phyloP scores from a whole-genome alignment of 2,797 vertebrate species.

The Peromyscus attwateri region DNA sequence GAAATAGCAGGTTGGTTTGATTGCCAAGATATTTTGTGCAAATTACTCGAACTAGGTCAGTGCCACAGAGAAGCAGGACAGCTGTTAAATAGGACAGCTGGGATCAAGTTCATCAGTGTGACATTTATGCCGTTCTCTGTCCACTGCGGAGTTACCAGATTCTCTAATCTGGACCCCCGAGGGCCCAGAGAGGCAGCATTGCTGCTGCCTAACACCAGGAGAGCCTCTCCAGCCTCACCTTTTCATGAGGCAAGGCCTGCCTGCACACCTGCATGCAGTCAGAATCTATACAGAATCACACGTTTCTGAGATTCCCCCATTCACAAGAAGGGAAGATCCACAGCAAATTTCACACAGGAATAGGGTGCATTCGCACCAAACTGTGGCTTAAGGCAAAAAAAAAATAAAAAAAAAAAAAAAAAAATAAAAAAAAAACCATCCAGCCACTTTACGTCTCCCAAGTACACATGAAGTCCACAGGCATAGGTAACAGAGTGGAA shows the following conservation, averaged over 20 bases:
- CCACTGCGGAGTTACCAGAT: slow-evolving; percentile 39
- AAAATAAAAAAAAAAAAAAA: too few species aligned
- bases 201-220: not conserved
- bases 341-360: not conserved
- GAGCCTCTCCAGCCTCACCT: not conserved
- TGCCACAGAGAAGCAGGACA: slow-evolving; percentile 70
- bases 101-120: slow-evolving; percentile 72
- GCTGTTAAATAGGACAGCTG: slow-evolving; percentile 78
- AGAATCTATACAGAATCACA: not conserved
- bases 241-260: not conserved
- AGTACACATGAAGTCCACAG: not conserved
- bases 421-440: too few species aligned
- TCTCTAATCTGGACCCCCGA: slow-evolving; percentile 3
- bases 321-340: not conserved
- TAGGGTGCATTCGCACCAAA: not conserved
- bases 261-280: accelerated
- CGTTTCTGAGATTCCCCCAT: not conserved
- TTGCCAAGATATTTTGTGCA: slow-evolving; percentile 75
- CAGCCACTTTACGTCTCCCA: not conserved
- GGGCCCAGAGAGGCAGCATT: slow-evolving; percentile 12
- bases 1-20: slow-evolving; percentile 80
- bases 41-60: slow-evolving; percentile 82
- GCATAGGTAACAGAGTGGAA: not conserved
- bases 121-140: slow-evolving; percentile 55
- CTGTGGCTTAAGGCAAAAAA: not conserved